Base-by-base conservation (phyloP, 2,888 invertebrate species). In the Cerastoderma edule region DNA sequence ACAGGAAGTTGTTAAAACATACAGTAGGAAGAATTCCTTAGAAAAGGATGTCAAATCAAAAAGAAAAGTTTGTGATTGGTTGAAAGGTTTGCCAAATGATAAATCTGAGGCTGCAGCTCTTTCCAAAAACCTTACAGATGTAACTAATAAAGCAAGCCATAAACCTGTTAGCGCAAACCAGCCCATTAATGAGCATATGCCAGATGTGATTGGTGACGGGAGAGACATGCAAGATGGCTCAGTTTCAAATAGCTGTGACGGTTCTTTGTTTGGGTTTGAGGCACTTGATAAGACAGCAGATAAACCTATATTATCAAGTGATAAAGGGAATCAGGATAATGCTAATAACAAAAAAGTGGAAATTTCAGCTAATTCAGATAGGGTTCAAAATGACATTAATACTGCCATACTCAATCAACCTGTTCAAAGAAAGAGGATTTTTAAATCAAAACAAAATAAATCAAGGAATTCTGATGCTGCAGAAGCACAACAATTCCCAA, bases 51-150 rank as follows among this genome's bases (percentile, higher is more conserved):
- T 64, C 35, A 72, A 69, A n/a, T 53, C 72, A n/a, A 73, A 16
- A 8, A 67, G 64, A 32, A 81, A 78, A 35, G 82, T 82, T 16
- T 30, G 60, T 24, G 76, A 78, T 16, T 82, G 82, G 82, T 73
- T 82, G 33, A 70, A 75, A 56, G 68, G 72, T 57, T 33, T 66
- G 8, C 33, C 48, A 32, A 30, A 48, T n/a, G 27, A n/a, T 57
- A 24, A 39, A 39, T 2, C 10, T n/a, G 60, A 39, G 27, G 2
- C 28, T 16, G 30, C 30, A 28, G 30, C 27, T n/a, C n/a, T n/a
- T n/a, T n/a, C n/a, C n/a, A n/a, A n/a, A n/a, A n/a, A n/a, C n/a
- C n/a, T n/a, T n/a, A n/a, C n/a, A 30, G 30, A 13, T 13, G 5
- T 13, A 30, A n/a, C 10, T 24, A 24, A 24, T 39, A n/a, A 60